Evolutionary conservation across 2,888 invertebrate genomes (phyloP).

Genomic region (Ectobius pallidus): DNA sequence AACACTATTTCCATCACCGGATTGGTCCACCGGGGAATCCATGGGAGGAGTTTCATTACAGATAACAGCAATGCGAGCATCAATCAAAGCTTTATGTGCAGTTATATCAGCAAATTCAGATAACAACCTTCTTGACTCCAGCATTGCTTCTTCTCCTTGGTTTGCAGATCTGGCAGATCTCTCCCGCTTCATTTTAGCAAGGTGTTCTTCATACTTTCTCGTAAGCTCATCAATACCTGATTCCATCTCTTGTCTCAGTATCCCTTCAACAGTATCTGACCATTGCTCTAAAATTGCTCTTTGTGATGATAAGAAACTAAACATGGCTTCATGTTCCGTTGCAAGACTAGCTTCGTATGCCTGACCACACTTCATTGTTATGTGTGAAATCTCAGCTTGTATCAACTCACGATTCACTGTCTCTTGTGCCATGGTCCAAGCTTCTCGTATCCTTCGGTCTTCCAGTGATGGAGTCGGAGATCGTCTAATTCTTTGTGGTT

Average conservation of each 20-base stretch:
- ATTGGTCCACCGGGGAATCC: constrained; percentile 47
- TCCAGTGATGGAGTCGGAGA: constrained; percentile 51
- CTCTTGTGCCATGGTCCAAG: constrained; percentile 77
- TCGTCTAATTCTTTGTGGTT: neutral
- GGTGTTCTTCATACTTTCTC: constrained; percentile 67
- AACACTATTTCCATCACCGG: neutral
- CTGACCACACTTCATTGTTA: constrained; percentile 72
- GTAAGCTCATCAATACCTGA: constrained; percentile 71
- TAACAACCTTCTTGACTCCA: constrained; percentile 56
- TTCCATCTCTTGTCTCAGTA: constrained; percentile 74
- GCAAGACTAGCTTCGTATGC: constrained; percentile 68
- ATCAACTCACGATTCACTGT: constrained; percentile 76
- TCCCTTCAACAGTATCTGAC: constrained; percentile 75
- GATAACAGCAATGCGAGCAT: constrained; percentile 74
- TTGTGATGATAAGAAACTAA: constrained; percentile 70
- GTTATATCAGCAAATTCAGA: constrained; percentile 73
- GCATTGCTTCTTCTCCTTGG: constrained; percentile 45
- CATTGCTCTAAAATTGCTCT: constrained; percentile 74
- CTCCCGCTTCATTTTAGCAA: constrained; percentile 61
- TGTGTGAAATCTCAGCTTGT: constrained; percentile 77
- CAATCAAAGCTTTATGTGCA: constrained; percentile 76
- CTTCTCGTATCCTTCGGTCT: constrained; percentile 73
- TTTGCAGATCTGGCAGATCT: constrained; percentile 31
- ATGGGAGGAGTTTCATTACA: constrained; percentile 58
- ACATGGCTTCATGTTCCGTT: constrained; percentile 57